Conservation (phyloP, 2,113 vertebrate genomes). For the Cyphomyrus plagiostoma region DNA sequence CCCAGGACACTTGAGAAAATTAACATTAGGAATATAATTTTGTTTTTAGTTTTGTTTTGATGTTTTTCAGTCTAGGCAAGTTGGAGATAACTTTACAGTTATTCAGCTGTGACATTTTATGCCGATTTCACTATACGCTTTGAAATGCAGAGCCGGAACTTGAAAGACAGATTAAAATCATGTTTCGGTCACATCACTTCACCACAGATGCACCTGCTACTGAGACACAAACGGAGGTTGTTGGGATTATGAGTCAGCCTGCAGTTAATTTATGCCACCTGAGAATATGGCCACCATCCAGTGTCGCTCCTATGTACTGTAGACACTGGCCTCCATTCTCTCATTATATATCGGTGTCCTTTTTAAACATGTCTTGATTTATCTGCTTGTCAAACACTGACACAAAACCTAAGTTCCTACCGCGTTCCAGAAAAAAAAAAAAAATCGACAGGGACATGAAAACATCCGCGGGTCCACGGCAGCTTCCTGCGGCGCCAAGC, state of each 20-base stretch:
- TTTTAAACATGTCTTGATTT: not conserved
- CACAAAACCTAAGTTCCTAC: not conserved
- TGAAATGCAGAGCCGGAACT: not conserved
- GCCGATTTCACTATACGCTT: not conserved
- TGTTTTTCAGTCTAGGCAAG: not conserved
- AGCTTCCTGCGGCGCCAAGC: not conserved
- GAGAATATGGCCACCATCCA: not conserved
- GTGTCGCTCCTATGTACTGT: no score
- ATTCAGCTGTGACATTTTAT: not conserved
- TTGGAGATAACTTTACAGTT: not conserved
- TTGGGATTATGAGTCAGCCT: not conserved
- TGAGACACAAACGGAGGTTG: not conserved
- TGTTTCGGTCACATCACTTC: not conserved
- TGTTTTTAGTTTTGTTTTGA: not conserved
- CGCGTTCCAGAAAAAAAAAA: not conserved
- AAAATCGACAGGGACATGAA: not conserved
- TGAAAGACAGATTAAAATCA: not conserved
- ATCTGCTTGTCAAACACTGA: not conserved
- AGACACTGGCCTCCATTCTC: not conserved
- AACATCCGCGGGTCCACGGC: not conserved
- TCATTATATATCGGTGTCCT: not conserved
- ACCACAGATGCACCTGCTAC: not conserved
- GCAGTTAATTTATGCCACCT: not conserved
- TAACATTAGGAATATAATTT: not conserved
- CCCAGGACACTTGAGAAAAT: not conserved